Conservation (phyloP, 2,113 vertebrate species). For the Atrichornis clamosus region DNA sequence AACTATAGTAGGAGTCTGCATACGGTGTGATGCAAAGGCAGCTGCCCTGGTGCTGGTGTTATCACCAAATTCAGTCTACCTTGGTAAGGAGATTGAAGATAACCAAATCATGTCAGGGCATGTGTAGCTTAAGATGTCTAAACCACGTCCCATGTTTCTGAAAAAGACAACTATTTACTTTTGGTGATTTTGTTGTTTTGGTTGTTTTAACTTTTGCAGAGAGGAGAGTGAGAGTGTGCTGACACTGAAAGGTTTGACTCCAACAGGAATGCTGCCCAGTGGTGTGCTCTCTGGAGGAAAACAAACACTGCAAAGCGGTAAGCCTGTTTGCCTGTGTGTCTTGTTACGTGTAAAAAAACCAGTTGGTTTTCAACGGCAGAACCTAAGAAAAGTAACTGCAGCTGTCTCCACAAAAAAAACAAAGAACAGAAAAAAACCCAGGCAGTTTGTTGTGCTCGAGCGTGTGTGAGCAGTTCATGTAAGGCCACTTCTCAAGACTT, state of each 20-base stretch:
- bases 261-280: conserved; percentile 97
- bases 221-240: conserved; percentile 99
- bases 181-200: background rate
- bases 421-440: background rate
- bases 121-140: background rate
- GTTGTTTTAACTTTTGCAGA: conserved; percentile 66
- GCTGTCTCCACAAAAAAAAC: background rate
- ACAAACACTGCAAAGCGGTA: conserved; percentile 97
- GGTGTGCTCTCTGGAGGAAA: conserved; percentile 97
- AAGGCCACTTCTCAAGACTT: background rate
- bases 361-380: background rate
- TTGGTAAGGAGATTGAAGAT: background rate
- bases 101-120: background rate
- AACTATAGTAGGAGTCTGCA: background rate
- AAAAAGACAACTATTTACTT: background rate
- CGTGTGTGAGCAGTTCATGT: background rate
- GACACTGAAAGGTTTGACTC: conserved; percentile 96
- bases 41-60: background rate
- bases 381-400: background rate
- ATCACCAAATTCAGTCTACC: background rate
- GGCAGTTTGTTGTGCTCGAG: background rate
- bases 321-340: conserved; percentile 58
- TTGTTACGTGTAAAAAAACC: background rate
- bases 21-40: background rate
- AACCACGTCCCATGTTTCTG: rapidly evolving